Evolutionary conservation across 1,140 invertebrate genomes (phyloP).

Genomic region (Eurosta solidaginis): DNA sequence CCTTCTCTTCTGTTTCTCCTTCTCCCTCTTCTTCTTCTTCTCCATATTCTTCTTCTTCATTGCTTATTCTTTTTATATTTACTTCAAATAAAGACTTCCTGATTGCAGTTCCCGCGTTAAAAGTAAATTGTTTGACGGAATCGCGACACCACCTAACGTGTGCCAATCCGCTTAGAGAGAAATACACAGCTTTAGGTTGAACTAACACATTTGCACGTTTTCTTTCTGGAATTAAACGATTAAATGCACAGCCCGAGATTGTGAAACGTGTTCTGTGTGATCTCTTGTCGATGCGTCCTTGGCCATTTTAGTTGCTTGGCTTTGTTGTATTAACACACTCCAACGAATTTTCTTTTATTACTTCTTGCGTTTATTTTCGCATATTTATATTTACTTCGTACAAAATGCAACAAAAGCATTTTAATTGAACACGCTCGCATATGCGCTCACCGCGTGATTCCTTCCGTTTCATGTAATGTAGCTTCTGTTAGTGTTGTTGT

Average conservation of each 20-base stretch:
- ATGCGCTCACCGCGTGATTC: not conserved
- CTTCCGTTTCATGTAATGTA: not conserved
- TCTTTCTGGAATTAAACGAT: not conserved
- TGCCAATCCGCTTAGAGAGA: no score
- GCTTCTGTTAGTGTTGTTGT: not conserved
- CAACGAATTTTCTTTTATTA: no score
- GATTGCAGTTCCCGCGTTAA: no score
- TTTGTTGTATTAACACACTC: not conserved
- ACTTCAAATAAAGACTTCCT: no score
- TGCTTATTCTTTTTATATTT: no score
- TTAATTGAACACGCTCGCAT: slow-evolving; percentile 22
- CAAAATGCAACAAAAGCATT: slow-evolving; percentile 1
- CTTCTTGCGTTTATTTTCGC: not conserved
- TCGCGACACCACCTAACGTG: no score
- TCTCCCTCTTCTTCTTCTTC: no score
- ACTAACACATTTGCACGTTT: not conserved
- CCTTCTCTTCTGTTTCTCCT: not conserved
- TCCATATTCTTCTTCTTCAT: no score
- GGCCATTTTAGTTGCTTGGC: not conserved
- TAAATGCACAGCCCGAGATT: not conserved
- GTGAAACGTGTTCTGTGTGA: not conserved
- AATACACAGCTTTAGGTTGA: no score
- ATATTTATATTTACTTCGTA: not conserved
- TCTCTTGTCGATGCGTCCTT: not conserved
- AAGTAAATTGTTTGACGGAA: no score